Evolutionary conservation across 2,797 vertebrate genomes (phyloP).

Genomic region (Syncerus caffer): DNA sequence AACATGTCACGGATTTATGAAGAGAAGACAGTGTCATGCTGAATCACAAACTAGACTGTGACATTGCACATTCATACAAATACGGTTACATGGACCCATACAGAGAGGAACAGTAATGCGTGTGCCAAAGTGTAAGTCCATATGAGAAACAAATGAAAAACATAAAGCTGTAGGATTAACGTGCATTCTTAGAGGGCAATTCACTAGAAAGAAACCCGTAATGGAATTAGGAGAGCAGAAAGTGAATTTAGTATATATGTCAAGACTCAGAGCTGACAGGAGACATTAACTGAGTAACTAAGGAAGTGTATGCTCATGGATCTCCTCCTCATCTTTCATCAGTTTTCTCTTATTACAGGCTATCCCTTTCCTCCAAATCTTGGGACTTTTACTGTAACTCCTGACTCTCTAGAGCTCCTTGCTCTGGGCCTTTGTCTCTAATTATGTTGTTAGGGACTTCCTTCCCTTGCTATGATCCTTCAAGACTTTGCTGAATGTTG

Average conservation of each 20-base stretch:
- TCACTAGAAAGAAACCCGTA: not conserved
- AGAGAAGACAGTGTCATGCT: not conserved
- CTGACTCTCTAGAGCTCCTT: not conserved
- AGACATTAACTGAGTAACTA: not conserved
- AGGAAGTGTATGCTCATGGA: not conserved
- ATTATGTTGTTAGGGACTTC: not conserved
- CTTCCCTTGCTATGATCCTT: not conserved
- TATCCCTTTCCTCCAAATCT: not conserved
- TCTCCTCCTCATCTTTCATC: not conserved
- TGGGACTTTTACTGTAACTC: not conserved
- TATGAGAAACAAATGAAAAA: conserved; percentile 21
- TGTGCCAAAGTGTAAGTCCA: not conserved
- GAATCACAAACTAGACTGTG: not conserved
- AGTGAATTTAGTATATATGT: not conserved
- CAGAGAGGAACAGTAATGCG: not conserved
- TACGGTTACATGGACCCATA: not conserved
- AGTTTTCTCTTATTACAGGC: not conserved
- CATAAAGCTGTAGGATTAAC: not conserved
- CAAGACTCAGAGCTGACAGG: conserved; percentile 3
- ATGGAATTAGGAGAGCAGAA: not conserved
- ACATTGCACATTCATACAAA: not conserved
- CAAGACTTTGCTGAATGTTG: not conserved
- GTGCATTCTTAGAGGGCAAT: not conserved
- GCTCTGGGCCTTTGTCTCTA: not conserved
- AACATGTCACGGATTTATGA: not conserved